Evolutionary conservation across 2,888 invertebrate species (phyloP).

Genomic region (Mythimna loreyi): DNA sequence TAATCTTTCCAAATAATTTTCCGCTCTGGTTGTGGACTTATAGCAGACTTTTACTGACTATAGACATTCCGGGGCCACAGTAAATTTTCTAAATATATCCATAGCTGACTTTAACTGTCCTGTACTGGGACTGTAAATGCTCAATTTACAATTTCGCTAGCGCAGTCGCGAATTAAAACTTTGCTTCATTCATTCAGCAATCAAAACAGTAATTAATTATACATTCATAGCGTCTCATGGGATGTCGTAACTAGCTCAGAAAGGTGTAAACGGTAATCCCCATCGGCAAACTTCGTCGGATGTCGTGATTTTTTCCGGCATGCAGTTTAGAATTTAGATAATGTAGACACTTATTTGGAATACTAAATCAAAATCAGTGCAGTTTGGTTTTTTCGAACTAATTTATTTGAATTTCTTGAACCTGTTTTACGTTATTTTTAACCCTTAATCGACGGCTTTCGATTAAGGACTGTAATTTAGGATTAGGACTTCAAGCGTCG

Average conservation of each 20-base stretch:
- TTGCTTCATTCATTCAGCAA: not conserved
- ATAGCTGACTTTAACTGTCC: not conserved
- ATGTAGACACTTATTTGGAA: not conserved
- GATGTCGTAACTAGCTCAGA: not conserved
- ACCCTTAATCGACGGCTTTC: too few species aligned
- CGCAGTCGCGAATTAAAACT: not conserved
- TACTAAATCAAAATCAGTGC: constrained; percentile 18
- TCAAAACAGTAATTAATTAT: constrained; percentile 4
- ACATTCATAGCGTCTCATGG: constrained; percentile 5
- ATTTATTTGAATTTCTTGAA: too few species aligned
- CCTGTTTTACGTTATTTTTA: not conserved
- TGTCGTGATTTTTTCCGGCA: not conserved
- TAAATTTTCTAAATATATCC: too few species aligned
- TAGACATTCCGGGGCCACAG: too few species aligned
- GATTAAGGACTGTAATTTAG: too few species aligned
- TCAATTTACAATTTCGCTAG: not conserved
- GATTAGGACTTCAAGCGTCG: too few species aligned
- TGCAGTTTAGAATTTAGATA: constrained; percentile 20
- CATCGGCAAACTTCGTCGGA: constrained; percentile 15
- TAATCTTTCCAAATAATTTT: too few species aligned
- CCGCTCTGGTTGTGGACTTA: not conserved
- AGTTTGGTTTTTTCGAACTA: not conserved
- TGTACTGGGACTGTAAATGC: constrained; percentile 4
- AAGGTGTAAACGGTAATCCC: constrained; percentile 21
- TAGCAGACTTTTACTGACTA: too few species aligned